A percentile compares a stretch with the other conserved stretches of the same genome.
phyloP scores from a whole-genome alignment of 2,888 invertebrate genomes.

The Epirrhoe tristata region DNA sequence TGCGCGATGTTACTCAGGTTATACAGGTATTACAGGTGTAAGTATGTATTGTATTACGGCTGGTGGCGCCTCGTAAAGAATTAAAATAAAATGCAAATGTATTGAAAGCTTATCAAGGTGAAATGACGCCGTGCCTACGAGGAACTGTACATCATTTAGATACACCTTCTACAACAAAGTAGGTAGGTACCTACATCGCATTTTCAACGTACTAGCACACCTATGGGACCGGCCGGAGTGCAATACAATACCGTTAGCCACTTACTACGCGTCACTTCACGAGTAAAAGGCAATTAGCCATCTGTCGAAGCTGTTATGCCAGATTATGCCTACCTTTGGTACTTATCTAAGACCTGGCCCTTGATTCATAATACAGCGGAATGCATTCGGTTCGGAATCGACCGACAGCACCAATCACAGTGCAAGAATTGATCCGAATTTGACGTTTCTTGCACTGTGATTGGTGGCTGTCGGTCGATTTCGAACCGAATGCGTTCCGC shows the following conservation, averaged over 20 bases:
- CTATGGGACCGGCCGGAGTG: conserved; percentile 15
- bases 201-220: no score
- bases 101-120: conserved; percentile 5
- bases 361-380: no score
- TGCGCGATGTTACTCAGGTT: background rate
- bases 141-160: no score
- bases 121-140: background rate
- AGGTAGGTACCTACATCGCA: background rate
- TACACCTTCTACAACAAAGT: background rate
- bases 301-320: conserved; percentile 19
- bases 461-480: no score
- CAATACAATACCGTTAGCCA: conserved; percentile 41
- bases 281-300: conserved; percentile 42
- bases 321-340: background rate
- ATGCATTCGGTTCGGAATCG: no score
- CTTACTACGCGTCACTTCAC: conserved; percentile 30
- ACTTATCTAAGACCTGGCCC: background rate
- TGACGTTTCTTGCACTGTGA: no score
- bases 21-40: conserved; percentile 39
- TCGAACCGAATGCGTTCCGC: no score
- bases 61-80: conserved; percentile 3
- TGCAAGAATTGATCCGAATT: no score
- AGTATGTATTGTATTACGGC: background rate
- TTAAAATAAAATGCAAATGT: background rate
- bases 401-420: no score